phyloP scores from a whole-genome alignment of 2,797 vertebrate genomes.

The Garrulus glandarius region DNA sequence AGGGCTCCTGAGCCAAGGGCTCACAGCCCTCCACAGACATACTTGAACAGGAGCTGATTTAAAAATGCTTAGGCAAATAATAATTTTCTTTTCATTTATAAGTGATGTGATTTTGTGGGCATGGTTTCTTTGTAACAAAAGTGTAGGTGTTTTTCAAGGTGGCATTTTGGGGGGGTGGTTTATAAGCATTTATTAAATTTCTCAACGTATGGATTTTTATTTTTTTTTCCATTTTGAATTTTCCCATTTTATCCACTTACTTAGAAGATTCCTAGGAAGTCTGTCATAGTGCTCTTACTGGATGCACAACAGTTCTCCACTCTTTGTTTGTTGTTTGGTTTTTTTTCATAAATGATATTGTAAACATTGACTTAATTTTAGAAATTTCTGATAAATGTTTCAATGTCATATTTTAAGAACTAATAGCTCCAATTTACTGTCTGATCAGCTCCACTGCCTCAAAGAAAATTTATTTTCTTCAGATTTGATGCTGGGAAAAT shows the following conservation, averaged over 20 bases:
- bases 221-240: not conserved
- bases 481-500: not conserved
- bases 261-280: not conserved
- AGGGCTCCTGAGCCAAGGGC: too few relatives aligned
- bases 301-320: not conserved
- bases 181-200: not conserved
- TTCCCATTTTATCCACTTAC: not conserved
- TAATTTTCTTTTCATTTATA: not conserved
- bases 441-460: not conserved
- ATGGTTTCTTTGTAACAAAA: not conserved
- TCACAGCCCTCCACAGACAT: too few relatives aligned
- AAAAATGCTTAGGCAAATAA: not conserved
- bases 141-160: not conserved
- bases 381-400: not conserved
- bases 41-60: not conserved
- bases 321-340: not conserved
- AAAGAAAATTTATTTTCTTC: not conserved
- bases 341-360: not conserved
- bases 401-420: not conserved
- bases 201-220: not conserved
- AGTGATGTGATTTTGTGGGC: not conserved
- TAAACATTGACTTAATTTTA: not conserved
- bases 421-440: not conserved
- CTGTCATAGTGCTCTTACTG: not conserved
- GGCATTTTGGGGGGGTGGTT: fast-evolving